Base-by-base conservation (phyloP, 2,797 vertebrate species). In the Uromys caudimaculatus region DNA sequence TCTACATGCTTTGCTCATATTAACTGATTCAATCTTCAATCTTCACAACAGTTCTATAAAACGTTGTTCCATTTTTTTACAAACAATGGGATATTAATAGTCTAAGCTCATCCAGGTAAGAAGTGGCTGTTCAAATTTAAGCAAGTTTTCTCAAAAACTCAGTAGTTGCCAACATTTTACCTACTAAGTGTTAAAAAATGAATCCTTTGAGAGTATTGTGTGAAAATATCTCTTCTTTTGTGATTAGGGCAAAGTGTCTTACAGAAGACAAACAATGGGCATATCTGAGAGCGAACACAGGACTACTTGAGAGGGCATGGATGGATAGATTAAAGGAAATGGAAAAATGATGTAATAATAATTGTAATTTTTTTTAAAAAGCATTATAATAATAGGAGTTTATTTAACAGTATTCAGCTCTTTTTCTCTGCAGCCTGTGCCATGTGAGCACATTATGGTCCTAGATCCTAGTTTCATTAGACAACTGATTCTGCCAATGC, bases 401-500 rank as follows among this genome's bases (percentile, higher is more conserved):
- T 52, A 35, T n/a, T 78, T 52, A 35, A 9, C 29, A 78, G 47
- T 19, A 32, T 13, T 75, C 12, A 21, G 3, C 27, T 58, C 10
- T 69, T 35, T 52, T 1, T 0, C 3, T 23, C 19, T 60, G 6
- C 4, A 11, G 7, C 2, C 17, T 32, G 16, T 78, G 21, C 1
- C 13, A 24, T 21, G 2, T 60, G 44, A 75, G 5, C 41, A 89
- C n/a, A n/a, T 8, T 38, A 41, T 10, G 2, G 4, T 8, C 13
- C 7, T 17, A 19, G 6, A 1, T 52, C 75, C 47, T 32, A 19
- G 13, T 4, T 13, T 56, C 54, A 35, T 27, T 6, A 75, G 6
- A 86, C 2, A 67, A 75, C 1, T 1, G 0, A 50, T 19, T 2
- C 6, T 19, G 5, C 29, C n/a, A 14, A 1, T 27, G 4, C 17